These are phyloP conservation scores for Heteractis magnifica DNA, from an alignment of 92 coral and sea anemone genomes.

Conservation along the genomic window DNA sequence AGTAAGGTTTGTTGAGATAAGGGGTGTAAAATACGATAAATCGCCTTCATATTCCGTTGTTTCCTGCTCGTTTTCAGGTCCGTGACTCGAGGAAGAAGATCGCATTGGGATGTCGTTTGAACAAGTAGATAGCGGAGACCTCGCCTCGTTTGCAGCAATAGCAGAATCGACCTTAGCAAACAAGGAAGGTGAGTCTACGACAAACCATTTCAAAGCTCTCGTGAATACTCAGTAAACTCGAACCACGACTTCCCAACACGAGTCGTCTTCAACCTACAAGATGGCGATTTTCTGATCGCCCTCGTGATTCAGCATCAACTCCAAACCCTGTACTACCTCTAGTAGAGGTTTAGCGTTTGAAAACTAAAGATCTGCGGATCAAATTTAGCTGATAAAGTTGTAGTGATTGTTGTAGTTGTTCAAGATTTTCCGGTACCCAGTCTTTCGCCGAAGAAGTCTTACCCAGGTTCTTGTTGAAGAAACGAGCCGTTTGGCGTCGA, in stretches of 20 bases:
- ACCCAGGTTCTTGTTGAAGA: slow-evolving; percentile 91
- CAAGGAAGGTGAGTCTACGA: slow-evolving; percentile 61
- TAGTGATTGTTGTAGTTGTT: background rate
- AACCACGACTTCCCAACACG: background rate
- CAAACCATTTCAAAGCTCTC: background rate
- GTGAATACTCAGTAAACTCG: background rate
- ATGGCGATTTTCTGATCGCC: slow-evolving; percentile 53
- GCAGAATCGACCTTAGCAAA: slow-evolving; percentile 73
- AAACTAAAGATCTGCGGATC: background rate
- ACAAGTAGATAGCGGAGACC: slow-evolving; percentile 74
- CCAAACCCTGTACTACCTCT: background rate
- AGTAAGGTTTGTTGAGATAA: background rate
- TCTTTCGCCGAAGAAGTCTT: slow-evolving; percentile 77
- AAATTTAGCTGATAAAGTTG: background rate
- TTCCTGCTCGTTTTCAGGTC: slow-evolving; percentile 39
- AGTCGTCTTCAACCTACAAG: slow-evolving; percentile 24
- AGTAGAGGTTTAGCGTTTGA: background rate
- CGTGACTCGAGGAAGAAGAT: slow-evolving; percentile 19
- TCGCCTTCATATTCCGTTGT: slow-evolving; percentile 3
- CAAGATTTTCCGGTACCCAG: slow-evolving; percentile 92
- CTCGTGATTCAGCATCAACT: background rate
- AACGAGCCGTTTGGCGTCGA: slow-evolving; percentile 65
- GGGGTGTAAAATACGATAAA: background rate
- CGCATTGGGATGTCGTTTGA: slow-evolving; percentile 70
- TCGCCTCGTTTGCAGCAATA: slow-evolving; percentile 80